Conservation (phyloP, 64 coral and sea anemone species). For the Exaiptasia diaphana region DNA sequence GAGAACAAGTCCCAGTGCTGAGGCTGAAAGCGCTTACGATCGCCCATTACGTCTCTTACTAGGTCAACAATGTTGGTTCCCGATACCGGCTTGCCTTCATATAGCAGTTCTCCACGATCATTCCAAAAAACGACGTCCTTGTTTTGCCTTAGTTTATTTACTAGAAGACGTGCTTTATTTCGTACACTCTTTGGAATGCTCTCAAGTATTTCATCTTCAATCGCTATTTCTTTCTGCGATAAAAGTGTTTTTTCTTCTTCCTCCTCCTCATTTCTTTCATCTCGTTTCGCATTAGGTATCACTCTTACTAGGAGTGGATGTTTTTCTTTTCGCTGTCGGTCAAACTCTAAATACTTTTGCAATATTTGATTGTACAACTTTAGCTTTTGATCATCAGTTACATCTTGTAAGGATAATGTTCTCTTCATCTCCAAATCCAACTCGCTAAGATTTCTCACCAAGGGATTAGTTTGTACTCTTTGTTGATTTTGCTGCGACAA, state of each 20-base stretch:
- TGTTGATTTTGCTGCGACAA: neutral
- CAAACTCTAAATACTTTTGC: neutral
- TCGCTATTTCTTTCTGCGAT: neutral
- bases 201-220: neutral
- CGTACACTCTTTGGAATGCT: neutral
- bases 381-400: neutral
- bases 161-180: neutral
- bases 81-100: neutral
- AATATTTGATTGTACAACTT: neutral
- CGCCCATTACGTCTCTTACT: neutral
- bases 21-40: neutral
- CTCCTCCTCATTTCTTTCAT: neutral
- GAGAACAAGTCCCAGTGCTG: neutral
- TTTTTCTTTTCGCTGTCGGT: neutral
- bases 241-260: neutral
- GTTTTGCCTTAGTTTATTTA: neutral
- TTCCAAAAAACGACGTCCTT: neutral
- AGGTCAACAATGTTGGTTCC: neutral
- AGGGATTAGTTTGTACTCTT: neutral
- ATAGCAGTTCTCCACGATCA: neutral
- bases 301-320: constrained; percentile 17
- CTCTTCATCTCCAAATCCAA: neutral
- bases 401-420: neutral
- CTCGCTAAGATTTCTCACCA: neutral
- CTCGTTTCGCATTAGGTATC: neutral